phyloP scores from a whole-genome alignment of 2,888 invertebrate species.

The Lucinisca nassula region DNA sequence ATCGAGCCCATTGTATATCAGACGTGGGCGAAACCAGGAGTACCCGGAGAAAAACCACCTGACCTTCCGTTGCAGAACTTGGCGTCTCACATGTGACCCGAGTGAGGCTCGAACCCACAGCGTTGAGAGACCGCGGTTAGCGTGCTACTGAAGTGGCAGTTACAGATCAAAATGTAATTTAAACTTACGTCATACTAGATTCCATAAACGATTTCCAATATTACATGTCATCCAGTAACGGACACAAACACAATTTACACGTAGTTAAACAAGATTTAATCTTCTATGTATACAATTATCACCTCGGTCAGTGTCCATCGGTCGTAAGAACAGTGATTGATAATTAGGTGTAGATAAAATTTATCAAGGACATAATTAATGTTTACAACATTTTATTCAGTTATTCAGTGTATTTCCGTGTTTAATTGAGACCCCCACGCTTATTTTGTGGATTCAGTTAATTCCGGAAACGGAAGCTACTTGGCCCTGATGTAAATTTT shows the following conservation, averaged over 20 bases:
- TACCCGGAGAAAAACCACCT: too few species aligned
- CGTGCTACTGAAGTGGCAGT: too few species aligned
- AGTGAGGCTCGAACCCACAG: too few species aligned
- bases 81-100: too few species aligned
- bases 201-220: neutral
- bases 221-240: neutral
- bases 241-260: neutral
- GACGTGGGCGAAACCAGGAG: too few species aligned
- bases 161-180: neutral
- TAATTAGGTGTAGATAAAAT: neutral
- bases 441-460: too few species aligned
- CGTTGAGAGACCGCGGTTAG: too few species aligned
- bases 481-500: too few species aligned
- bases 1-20: too few species aligned
- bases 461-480: too few species aligned
- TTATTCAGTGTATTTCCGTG: neutral
- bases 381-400: neutral
- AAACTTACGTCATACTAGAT: slow-evolving; percentile 2
- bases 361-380: neutral
- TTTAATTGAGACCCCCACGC: too few species aligned
- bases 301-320: neutral
- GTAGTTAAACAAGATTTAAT: neutral
- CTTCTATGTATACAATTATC: neutral
- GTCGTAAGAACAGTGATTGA: neutral
- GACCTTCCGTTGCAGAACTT: too few species aligned